Conservation (phyloP, 2,797 vertebrate genomes). For the Anniella stebbinsi region DNA sequence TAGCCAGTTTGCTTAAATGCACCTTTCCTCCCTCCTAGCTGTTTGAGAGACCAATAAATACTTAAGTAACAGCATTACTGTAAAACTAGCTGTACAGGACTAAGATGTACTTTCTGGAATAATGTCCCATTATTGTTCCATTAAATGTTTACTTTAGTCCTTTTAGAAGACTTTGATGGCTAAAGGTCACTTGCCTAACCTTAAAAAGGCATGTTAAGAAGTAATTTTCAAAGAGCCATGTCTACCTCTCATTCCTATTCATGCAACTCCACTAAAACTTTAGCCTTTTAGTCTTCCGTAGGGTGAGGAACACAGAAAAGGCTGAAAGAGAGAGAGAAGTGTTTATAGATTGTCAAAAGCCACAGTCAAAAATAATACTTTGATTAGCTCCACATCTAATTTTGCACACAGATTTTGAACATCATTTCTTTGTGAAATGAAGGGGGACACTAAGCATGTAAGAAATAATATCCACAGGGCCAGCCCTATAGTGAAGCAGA, state of each 20-base stretch:
- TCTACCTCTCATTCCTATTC: slow-evolving; percentile 44
- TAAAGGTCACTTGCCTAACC: slow-evolving; percentile 67
- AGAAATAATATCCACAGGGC: not conserved
- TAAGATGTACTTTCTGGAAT: slow-evolving; percentile 74
- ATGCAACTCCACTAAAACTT: slow-evolving; percentile 47
- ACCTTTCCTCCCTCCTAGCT: slow-evolving; percentile 50
- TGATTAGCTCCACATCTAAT: slow-evolving; percentile 25
- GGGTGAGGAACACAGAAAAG: slow-evolving; percentile 30
- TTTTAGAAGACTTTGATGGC: slow-evolving; percentile 64
- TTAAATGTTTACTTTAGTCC: slow-evolving; percentile 72
- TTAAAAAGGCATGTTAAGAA: slow-evolving; percentile 65
- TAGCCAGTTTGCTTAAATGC: slow-evolving; percentile 60
- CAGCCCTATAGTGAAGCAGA: too few relatives aligned
- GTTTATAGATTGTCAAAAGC: slow-evolving; percentile 24
- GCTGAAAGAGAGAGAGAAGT: slow-evolving; percentile 34
- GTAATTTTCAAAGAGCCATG: slow-evolving; percentile 62
- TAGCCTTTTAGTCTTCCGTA: slow-evolving; percentile 36
- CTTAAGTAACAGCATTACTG: slow-evolving; percentile 73
- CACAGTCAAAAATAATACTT: slow-evolving; percentile 5
- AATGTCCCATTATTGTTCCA: slow-evolving; percentile 74
- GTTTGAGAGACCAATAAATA: slow-evolving; percentile 73
- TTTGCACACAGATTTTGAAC: slow-evolving; percentile 21
- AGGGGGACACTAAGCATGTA: not conserved
- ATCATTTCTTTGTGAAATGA: slow-evolving; percentile 3
- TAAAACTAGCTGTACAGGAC: slow-evolving; percentile 72